These are phyloP conservation scores for Thalassophryne amazonica DNA, from an alignment of 2,797 vertebrate species.

Conservation along the genomic window DNA sequence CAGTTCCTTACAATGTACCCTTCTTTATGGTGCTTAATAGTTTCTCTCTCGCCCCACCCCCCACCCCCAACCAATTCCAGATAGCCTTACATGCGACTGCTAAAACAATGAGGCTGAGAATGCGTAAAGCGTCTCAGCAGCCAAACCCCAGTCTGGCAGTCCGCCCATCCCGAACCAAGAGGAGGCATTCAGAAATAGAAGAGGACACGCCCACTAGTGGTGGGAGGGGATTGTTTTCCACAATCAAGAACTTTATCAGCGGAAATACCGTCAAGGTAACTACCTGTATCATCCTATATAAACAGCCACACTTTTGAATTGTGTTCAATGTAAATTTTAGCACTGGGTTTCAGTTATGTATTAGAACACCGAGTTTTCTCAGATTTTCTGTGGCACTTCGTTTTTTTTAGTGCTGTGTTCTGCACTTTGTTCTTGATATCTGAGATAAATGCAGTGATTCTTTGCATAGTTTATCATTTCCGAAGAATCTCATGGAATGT, in stretches of 20 bases:
- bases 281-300: background rate
- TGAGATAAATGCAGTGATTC: slow-evolving; percentile 56
- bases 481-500: slow-evolving; percentile 72
- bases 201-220: slow-evolving; percentile 82
- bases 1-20: background rate
- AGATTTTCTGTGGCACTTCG: background rate
- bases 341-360: background rate
- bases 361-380: background rate
- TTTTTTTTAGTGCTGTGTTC: slow-evolving; percentile 12
- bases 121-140: slow-evolving; percentile 96
- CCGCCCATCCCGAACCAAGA: slow-evolving; percentile 86
- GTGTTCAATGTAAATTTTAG: background rate
- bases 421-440: slow-evolving; percentile 20
- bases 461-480: slow-evolving; percentile 72
- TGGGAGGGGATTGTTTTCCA: slow-evolving; percentile 89
- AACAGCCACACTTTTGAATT: background rate
- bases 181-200: slow-evolving; percentile 91
- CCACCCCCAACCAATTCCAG: slow-evolving; percentile 2
- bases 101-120: slow-evolving; percentile 98
- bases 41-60: background rate
- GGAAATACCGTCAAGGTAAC: slow-evolving; percentile 93
- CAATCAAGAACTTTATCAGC: slow-evolving; percentile 96
- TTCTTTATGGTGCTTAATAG: background rate
- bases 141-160: slow-evolving; percentile 81
- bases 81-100: slow-evolving; percentile 90